Conservation (phyloP, 2,113 vertebrate genomes). For the Leucosticte australis region DNA sequence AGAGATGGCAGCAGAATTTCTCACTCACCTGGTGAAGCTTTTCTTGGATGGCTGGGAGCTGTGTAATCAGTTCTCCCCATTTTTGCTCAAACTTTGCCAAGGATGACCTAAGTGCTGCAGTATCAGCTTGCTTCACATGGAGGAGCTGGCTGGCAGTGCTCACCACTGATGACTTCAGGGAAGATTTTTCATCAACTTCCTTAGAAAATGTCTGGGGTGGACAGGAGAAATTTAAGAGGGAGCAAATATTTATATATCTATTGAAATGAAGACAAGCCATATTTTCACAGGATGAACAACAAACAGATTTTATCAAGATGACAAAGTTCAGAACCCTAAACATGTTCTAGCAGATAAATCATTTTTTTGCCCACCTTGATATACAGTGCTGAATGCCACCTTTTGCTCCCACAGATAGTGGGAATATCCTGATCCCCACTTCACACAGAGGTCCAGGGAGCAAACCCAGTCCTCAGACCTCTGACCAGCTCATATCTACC, state of each 20-base stretch:
- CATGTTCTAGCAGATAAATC: background rate
- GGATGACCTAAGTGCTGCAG: constrained; percentile 67
- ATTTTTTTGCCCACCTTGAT: background rate
- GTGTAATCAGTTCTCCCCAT: constrained; percentile 79
- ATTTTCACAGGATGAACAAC: background rate
- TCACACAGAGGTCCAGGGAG: background rate
- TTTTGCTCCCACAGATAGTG: background rate
- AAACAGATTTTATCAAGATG: background rate
- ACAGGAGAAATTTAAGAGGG: background rate
- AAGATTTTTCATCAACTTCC: constrained; percentile 78
- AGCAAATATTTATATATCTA: background rate
- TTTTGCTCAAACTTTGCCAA: constrained; percentile 80
- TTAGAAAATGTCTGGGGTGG: constrained; percentile 79
- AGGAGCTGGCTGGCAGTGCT: constrained; percentile 81
- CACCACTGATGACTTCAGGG: constrained; percentile 78
- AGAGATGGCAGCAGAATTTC: background rate
- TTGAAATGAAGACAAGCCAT: background rate
- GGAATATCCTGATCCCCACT: background rate
- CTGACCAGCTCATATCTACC: background rate
- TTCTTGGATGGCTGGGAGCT: constrained; percentile 78
- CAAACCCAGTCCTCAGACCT: background rate
- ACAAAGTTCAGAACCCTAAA: background rate
- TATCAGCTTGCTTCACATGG: constrained; percentile 74
- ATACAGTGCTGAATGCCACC: background rate
- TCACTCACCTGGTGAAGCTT: constrained; percentile 83